Evolutionary conservation across 2,113 vertebrate species (phyloP).

Genomic region (Guaruba guarouba): DNA sequence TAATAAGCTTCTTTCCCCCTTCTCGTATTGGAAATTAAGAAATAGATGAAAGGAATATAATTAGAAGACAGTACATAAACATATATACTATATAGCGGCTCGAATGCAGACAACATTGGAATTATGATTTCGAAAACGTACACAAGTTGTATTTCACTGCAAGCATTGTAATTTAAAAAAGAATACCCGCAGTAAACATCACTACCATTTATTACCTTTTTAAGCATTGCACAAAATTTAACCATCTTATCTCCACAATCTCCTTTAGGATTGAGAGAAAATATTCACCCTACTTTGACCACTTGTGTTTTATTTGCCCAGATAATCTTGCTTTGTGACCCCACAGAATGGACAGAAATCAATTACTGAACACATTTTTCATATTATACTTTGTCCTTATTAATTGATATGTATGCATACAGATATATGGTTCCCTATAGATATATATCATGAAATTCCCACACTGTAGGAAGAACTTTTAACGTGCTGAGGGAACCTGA

Average conservation of each 20-base stretch:
- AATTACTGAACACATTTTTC: not conserved
- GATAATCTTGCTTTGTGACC: not conserved
- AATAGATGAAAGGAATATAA: not conserved
- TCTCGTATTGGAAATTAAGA: not conserved
- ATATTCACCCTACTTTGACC: not conserved
- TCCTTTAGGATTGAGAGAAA: not conserved
- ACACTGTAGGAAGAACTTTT: not conserved
- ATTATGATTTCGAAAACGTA: not conserved
- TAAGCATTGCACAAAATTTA: not conserved
- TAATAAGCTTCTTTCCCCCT: not conserved
- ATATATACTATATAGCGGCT: not conserved
- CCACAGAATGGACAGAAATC: not conserved
- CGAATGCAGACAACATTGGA: not conserved
- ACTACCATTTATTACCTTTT: not conserved
- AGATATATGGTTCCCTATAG: not conserved
- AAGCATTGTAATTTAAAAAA: slow-evolving; percentile 22
- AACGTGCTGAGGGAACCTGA: not conserved
- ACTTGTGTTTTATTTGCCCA: not conserved
- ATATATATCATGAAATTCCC: not conserved
- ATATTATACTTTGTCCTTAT: not conserved
- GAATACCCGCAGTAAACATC: not conserved
- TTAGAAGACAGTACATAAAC: not conserved
- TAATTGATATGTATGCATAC: not conserved
- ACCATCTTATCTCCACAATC: not conserved
- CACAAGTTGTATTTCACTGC: slow-evolving; percentile 22